phyloP scores from a whole-genome alignment of 1,140 invertebrate genomes.

The Streblospio benedicti region DNA sequence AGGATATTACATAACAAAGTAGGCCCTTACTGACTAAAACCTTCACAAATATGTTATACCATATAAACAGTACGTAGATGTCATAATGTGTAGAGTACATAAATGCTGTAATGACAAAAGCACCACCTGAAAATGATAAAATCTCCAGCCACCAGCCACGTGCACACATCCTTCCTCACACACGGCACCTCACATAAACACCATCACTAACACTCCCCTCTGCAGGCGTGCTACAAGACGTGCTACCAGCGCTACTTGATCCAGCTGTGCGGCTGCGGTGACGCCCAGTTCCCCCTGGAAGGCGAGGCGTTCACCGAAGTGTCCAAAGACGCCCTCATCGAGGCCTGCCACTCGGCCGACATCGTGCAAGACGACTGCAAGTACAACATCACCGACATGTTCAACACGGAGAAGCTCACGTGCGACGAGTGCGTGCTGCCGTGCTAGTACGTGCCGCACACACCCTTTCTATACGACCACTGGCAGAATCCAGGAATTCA shows the following conservation, averaged over 20 bases:
- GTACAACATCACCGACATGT: neutral
- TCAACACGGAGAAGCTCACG: neutral
- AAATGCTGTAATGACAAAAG: too few relatives aligned
- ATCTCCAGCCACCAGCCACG: too few relatives aligned
- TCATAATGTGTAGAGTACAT: too few relatives aligned
- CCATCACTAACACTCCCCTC: too few relatives aligned
- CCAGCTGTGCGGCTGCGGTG: neutral
- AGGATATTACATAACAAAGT: too few relatives aligned
- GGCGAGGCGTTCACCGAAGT: neutral
- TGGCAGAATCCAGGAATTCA: too few relatives aligned
- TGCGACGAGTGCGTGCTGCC: constrained; percentile 5
- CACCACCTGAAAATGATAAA: too few relatives aligned
- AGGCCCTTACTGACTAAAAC: too few relatives aligned
- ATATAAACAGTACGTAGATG: too few relatives aligned
- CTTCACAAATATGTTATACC: too few relatives aligned
- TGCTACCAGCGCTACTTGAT: neutral
- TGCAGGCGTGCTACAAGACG: neutral
- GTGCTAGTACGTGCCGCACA: neutral
- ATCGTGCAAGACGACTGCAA: constrained; percentile 8
- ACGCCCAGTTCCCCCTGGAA: neutral
- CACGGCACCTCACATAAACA: too few relatives aligned
- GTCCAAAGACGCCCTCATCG: neutral
- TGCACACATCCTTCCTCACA: too few relatives aligned
- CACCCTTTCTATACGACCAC: neutral
- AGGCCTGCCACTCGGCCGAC: neutral